These are phyloP conservation scores for Cordilura impudica DNA, from an alignment of 2,888 invertebrate genomes.

Conservation along the genomic window DNA sequence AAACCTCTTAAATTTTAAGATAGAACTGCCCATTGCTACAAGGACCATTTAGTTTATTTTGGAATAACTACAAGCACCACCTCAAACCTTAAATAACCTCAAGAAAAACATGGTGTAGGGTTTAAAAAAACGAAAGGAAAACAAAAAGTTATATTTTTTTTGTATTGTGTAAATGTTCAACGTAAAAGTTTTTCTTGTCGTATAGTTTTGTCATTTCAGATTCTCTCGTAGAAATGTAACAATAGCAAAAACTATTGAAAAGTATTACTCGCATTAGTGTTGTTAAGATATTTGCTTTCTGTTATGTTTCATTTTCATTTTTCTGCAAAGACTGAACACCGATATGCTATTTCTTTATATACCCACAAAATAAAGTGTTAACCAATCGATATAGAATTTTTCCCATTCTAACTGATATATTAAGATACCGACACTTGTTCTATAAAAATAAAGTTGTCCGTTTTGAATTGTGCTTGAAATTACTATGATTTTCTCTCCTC, in stretches of 20 bases:
- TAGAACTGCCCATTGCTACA: no score
- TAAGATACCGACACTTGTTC: no score
- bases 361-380: no score
- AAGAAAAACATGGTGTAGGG: neutral
- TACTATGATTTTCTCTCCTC: no score
- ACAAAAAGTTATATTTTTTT: neutral
- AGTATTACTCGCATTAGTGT: conserved; percentile 46
- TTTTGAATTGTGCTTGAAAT: no score
- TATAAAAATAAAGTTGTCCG: no score
- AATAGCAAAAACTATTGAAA: conserved; percentile 34
- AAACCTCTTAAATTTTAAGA: no score
- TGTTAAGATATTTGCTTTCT: conserved; percentile 36
- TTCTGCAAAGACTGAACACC: neutral
- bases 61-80: no score
- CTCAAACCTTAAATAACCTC: neutral
- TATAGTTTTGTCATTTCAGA: conserved; percentile 39
- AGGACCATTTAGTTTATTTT: no score
- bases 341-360: neutral
- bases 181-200: conserved; percentile 36
- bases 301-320: neutral
- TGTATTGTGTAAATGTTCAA: conserved; percentile 31
- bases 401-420: no score
- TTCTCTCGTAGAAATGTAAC: conserved; percentile 22
- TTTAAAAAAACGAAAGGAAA: neutral
- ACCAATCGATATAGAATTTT: no score